Conservation (phyloP, 2,888 invertebrate species). For the Callosobruchus maculatus region DNA sequence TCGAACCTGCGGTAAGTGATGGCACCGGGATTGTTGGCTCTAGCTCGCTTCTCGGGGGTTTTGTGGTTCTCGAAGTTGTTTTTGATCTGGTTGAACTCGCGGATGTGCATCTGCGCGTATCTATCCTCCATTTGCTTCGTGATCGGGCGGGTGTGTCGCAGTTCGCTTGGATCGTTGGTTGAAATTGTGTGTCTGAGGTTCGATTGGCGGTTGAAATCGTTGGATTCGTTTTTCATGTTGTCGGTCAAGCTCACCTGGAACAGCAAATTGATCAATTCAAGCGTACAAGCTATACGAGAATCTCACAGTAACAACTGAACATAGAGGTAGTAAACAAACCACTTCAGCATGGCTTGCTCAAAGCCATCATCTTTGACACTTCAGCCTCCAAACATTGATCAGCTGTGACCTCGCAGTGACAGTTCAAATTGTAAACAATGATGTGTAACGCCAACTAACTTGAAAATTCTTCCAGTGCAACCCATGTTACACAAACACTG, state of each 20-base stretch:
- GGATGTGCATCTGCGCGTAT: conserved; percentile 40
- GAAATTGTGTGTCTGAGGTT: conserved; percentile 34
- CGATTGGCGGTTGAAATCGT: conserved; percentile 34
- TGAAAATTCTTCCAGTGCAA: too few relatives aligned
- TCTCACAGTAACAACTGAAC: too few relatives aligned
- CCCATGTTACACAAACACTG: too few relatives aligned
- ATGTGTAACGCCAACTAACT: too few relatives aligned
- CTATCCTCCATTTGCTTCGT: conserved; percentile 21
- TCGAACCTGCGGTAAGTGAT: conserved; percentile 31
- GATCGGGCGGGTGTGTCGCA: background rate
- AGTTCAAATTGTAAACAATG: too few relatives aligned
- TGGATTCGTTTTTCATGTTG: conserved; percentile 43
- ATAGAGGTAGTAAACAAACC: too few relatives aligned
- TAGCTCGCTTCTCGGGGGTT: conserved; percentile 12
- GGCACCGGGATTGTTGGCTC: conserved; percentile 23
- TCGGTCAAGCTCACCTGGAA: conserved; percentile 22
- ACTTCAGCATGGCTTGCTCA: too few relatives aligned
- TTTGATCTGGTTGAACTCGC: conserved; percentile 36
- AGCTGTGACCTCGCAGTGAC: too few relatives aligned
- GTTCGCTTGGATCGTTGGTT: conserved; percentile 14
- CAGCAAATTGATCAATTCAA: too few relatives aligned
- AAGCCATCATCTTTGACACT: too few relatives aligned
- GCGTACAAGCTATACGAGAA: too few relatives aligned
- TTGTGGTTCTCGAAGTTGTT: conserved; percentile 36
- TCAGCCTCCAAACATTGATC: too few relatives aligned